These are phyloP conservation scores for Dryas iulia DNA, from an alignment of 1,140 invertebrate genomes.

Conservation along the genomic window DNA sequence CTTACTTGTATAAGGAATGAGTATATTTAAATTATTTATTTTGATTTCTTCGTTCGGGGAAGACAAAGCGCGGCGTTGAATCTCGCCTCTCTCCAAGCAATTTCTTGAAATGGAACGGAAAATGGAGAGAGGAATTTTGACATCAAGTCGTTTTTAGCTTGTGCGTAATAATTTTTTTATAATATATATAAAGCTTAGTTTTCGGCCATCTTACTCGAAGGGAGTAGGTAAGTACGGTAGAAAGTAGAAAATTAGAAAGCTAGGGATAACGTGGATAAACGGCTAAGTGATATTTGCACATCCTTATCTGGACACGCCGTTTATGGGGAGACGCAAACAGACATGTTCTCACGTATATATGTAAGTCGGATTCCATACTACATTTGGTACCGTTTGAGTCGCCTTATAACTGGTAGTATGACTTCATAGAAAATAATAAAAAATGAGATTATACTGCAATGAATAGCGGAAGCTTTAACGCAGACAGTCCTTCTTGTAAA, in stretches of 20 bases:
- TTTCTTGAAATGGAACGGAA: too few species aligned
- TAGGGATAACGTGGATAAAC: slow-evolving; percentile 25
- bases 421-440: background rate
- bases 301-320: slow-evolving; percentile 25
- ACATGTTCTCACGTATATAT: slow-evolving; percentile 32
- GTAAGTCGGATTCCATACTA: slow-evolving; percentile 28
- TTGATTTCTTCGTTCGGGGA: too few species aligned
- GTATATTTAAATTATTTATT: too few species aligned
- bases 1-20: too few species aligned
- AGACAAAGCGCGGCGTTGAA: too few species aligned
- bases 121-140: too few species aligned
- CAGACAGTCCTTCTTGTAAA: background rate
- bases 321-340: slow-evolving; percentile 27
- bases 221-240: background rate
- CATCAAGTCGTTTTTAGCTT: too few species aligned
- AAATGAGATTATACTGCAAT: background rate
- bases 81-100: too few species aligned
- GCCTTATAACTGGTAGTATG: background rate
- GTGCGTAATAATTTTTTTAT: too few species aligned
- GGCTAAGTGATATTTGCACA: slow-evolving; percentile 20
- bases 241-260: slow-evolving; percentile 24
- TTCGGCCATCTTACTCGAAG: background rate
- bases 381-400: slow-evolving; percentile 12
- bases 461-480: background rate
- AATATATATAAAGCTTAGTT: background rate